Percentiles rank a stretch among this genome's conserved stretches.
Evolutionary conservation across 2,113 vertebrate genomes (phyloP).

Genomic region (Neotragus moschatus): DNA sequence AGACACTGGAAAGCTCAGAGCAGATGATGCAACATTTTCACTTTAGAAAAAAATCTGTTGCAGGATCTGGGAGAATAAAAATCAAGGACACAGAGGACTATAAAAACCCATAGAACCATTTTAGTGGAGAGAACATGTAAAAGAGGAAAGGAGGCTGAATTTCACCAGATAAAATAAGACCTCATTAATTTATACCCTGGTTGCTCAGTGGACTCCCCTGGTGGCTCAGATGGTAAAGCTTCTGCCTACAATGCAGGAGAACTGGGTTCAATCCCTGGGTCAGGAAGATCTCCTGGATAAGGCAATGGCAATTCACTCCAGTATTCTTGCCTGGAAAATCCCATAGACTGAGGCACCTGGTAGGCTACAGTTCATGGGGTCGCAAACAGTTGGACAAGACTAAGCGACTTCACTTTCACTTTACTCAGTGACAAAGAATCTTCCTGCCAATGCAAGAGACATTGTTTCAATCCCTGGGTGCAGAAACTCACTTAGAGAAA

Average conservation of each 20-base stretch:
- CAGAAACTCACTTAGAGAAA: not conserved
- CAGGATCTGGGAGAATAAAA: not conserved
- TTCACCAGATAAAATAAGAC: not conserved
- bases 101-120: not conserved
- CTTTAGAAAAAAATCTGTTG: not conserved
- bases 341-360: not conserved
- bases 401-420: not conserved
- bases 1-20: not conserved
- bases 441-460: not conserved
- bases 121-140: not conserved
- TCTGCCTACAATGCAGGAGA: not conserved
- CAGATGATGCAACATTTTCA: not conserved
- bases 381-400: not conserved
- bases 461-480: not conserved
- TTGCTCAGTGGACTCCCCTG: not conserved
- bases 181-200: not conserved
- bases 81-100: not conserved
- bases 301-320: not conserved
- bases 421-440: not conserved
- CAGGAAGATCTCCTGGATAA: not conserved
- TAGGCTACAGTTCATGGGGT: not conserved
- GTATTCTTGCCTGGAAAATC: not conserved
- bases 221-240: fast-evolving
- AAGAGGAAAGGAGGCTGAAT: not conserved
- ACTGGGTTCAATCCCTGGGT: not conserved